A percentile compares a stretch with the other conserved stretches of the same genome.
Evolutionary conservation across 2,888 invertebrate species (phyloP).

Genomic region (Yponomeuta evonymella): DNA sequence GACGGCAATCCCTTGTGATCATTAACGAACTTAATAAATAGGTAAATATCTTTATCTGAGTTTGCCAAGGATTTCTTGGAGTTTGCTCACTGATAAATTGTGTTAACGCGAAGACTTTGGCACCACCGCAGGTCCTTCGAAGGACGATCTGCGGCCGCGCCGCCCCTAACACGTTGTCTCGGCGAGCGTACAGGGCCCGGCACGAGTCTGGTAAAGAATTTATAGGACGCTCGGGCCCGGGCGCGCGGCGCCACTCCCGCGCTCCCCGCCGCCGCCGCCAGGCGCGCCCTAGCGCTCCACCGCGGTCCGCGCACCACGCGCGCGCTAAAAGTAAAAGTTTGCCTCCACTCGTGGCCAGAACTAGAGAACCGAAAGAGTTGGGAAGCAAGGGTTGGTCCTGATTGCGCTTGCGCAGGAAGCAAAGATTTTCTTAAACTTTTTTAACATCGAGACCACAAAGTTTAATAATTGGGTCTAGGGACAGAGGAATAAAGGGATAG

Average conservation of each 20-base stretch:
- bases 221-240: constrained; percentile 54
- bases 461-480: too few species aligned
- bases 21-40: too few species aligned
- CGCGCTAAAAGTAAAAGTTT: constrained; percentile 33
- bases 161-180: constrained; percentile 22
- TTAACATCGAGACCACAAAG: too few species aligned
- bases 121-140: background rate
- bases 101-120: too few species aligned
- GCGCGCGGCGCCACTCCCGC: constrained; percentile 43
- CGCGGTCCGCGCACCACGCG: constrained; percentile 22
- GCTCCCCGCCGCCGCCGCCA: constrained; percentile 25
- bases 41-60: too few species aligned
- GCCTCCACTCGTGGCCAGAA: background rate
- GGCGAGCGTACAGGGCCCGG: constrained; percentile 65
- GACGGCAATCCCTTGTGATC: too few species aligned
- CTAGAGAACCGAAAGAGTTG: background rate
- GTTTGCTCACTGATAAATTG: too few species aligned
- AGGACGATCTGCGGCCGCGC: background rate
- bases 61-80: too few species aligned
- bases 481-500: too few species aligned
- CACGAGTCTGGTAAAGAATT: constrained; percentile 71
- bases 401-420: background rate
- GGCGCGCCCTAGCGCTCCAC: constrained; percentile 21
- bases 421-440: background rate
- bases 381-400: background rate